Evolutionary conservation across 2,113 vertebrate genomes (phyloP).

Genomic region (Tychaedon coryphoeus): DNA sequence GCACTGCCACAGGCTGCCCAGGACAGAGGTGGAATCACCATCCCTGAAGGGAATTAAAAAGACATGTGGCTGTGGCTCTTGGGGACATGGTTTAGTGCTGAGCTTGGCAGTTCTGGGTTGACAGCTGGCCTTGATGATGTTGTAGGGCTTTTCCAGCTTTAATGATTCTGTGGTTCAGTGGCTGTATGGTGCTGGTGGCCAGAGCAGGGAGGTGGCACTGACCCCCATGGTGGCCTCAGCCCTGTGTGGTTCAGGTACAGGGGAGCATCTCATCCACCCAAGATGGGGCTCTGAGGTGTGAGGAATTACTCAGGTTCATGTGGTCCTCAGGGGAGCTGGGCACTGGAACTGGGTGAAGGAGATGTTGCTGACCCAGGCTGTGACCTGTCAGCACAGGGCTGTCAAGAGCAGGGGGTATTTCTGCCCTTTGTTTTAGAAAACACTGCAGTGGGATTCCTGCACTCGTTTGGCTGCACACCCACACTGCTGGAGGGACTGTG

Average conservation of each 20-base stretch:
- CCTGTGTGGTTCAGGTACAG: rapidly evolving
- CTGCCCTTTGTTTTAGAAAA: not conserved
- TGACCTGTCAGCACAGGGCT: not conserved
- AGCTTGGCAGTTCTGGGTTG: not conserved
- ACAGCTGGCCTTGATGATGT: not conserved
- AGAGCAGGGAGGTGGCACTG: not conserved
- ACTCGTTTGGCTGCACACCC: not conserved
- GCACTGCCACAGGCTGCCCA: not conserved
- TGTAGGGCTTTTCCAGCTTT: not conserved
- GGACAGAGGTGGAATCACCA: not conserved
- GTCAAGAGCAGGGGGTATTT: not conserved
- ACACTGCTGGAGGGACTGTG: not conserved
- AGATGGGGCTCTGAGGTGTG: not conserved
- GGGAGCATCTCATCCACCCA: not conserved
- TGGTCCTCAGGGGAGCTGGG: not conserved
- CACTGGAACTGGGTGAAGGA: not conserved
- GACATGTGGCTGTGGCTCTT: not conserved
- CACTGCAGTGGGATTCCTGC: not conserved
- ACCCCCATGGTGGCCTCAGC: not conserved
- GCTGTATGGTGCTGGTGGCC: not conserved
- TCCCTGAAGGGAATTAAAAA: not conserved
- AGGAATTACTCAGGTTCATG: not conserved
- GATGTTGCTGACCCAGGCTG: not conserved
- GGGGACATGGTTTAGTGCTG: not conserved
- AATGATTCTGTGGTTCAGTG: not conserved